These are phyloP conservation scores for Malurus splendens DNA, from an alignment of 2,797 vertebrate genomes.

Conservation along the genomic window DNA sequence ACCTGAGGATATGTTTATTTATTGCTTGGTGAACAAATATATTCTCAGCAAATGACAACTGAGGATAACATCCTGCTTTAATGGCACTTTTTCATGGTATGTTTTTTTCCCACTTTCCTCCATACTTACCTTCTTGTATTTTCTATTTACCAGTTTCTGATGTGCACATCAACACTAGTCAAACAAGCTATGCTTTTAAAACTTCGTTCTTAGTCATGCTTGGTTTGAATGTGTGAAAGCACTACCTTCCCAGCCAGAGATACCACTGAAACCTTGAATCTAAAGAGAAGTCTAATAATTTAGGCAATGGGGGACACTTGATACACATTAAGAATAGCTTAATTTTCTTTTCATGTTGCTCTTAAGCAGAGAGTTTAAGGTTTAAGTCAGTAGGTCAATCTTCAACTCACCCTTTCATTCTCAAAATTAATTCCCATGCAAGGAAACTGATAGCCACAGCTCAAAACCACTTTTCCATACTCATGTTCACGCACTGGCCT, in stretches of 20 bases:
- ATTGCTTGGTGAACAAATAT: slow-evolving; percentile 51
- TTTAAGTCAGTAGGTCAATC: neutral
- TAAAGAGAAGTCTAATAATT: neutral
- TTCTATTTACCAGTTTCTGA: slow-evolving; percentile 31
- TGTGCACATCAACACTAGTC: neutral
- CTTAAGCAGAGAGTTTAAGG: neutral
- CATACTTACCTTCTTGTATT: neutral
- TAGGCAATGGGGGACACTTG: neutral
- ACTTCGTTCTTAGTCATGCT: neutral
- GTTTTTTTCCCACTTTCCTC: slow-evolving; percentile 39
- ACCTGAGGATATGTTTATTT: slow-evolving; percentile 44
- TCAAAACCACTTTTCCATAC: neutral
- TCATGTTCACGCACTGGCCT: neutral
- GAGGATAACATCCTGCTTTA: slow-evolving; percentile 23
- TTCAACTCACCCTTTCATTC: neutral
- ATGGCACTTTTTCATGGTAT: slow-evolving; percentile 1
- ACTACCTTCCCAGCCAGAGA: neutral
- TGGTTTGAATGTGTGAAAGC: neutral
- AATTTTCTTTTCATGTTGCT: neutral
- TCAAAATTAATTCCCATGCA: neutral
- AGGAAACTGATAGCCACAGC: neutral
- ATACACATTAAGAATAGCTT: neutral
- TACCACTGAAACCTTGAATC: neutral
- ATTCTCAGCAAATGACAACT: slow-evolving; percentile 54
- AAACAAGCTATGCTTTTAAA: slow-evolving; percentile 16